Conservation (phyloP, 2,113 vertebrate genomes). For the Sinocyclocheilus grahami region DNA sequence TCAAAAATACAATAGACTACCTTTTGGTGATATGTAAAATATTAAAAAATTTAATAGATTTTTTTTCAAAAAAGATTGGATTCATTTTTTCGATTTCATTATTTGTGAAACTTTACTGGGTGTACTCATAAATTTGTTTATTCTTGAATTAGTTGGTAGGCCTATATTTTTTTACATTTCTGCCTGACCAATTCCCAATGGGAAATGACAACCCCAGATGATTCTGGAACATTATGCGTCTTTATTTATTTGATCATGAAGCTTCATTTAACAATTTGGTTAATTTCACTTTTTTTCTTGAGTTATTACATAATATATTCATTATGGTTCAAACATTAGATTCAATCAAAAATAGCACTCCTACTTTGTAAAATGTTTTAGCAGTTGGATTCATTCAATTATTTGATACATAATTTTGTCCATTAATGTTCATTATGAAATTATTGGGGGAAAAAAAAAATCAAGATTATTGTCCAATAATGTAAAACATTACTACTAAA, state of each 20-base stretch:
- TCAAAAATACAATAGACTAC: not conserved
- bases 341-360: not conserved
- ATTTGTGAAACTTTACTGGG: not conserved
- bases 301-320: not conserved
- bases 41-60: not conserved
- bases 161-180: not conserved
- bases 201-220: constrained; percentile 6
- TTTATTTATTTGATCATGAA: constrained; percentile 28
- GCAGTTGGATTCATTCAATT: not conserved
- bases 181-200: not conserved
- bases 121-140: not conserved
- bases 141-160: not conserved
- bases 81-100: not conserved
- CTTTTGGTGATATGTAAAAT: not conserved
- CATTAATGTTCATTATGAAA: not conserved
- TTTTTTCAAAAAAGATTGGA: not conserved
- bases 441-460: constrained; percentile 12
- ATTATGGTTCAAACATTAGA: not conserved
- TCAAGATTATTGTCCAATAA: not conserved
- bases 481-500: not conserved
- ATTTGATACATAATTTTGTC: not conserved
- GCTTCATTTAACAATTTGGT: not conserved
- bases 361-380: not conserved
- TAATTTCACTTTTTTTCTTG: constrained; percentile 3
- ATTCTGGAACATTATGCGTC: constrained; percentile 20